Evolutionary conservation across 64 coral and sea anemone species (phyloP).

Genomic region (Montipora cactus): DNA sequence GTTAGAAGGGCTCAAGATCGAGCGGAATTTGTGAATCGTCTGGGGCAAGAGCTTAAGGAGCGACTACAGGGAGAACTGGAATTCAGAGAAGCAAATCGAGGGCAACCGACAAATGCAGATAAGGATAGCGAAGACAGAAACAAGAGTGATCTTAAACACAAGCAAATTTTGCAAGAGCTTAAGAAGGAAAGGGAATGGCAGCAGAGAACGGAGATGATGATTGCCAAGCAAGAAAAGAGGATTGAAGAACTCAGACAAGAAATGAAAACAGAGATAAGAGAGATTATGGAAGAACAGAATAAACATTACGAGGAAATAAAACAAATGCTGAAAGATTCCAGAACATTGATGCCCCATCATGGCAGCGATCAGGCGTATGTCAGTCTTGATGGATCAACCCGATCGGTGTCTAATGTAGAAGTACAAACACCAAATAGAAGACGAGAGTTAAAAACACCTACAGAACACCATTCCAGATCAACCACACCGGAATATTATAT

Average conservation of each 20-base stretch:
- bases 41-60: slow-evolving; percentile 38
- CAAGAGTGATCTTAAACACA: slow-evolving; percentile 26
- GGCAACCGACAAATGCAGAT: background rate
- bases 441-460: slow-evolving; percentile 29
- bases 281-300: slow-evolving; percentile 78
- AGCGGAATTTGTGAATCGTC: slow-evolving; percentile 28
- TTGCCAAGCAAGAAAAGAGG: slow-evolving; percentile 66
- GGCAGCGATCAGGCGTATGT: slow-evolving; percentile 72
- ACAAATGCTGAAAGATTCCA: slow-evolving; percentile 52
- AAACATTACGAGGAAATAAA: slow-evolving; percentile 80
- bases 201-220: slow-evolving; percentile 65
- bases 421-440: slow-evolving; percentile 16
- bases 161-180: slow-evolving; percentile 73
- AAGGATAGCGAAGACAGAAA: background rate
- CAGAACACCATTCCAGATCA: slow-evolving; percentile 15
- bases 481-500: slow-evolving; percentile 79
- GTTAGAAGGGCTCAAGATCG: slow-evolving; percentile 53
- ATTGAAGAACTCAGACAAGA: slow-evolving; percentile 83
- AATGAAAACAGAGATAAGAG: slow-evolving; percentile 59
- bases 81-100: slow-evolving; percentile 30
- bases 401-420: slow-evolving; percentile 34
- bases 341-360: slow-evolving; percentile 28
- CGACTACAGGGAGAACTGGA: slow-evolving; percentile 52
- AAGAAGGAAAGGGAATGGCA: slow-evolving; percentile 81
- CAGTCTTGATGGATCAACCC: slow-evolving; percentile 71